These are phyloP conservation scores for Drosophila rellima DNA, from an alignment of 2,888 invertebrate species.

Conservation along the genomic window DNA sequence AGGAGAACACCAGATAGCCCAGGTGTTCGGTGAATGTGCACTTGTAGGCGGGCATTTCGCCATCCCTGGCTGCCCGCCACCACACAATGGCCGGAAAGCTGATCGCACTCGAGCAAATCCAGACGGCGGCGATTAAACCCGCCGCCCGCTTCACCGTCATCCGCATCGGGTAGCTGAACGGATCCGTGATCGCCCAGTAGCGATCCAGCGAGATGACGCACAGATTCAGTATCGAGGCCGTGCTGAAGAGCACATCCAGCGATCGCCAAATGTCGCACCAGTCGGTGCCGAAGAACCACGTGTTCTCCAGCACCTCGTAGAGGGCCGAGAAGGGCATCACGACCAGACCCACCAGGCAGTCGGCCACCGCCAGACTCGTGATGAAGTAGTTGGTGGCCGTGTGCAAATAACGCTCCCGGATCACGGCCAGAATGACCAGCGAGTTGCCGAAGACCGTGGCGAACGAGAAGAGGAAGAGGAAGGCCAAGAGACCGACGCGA, in stretches of 20 bases:
- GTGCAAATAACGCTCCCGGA: constrained; percentile 96
- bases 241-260: constrained; percentile 97
- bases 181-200: constrained; percentile 99
- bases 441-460: constrained; percentile 98
- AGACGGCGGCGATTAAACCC: constrained; percentile 95
- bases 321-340: constrained; percentile 99
- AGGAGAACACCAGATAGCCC: constrained; percentile 98
- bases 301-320: constrained; percentile 94
- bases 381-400: constrained; percentile 99
- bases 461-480: constrained; percentile 94
- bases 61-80: constrained; percentile 95
- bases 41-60: constrained; percentile 92
- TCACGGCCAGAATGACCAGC: constrained; percentile 96
- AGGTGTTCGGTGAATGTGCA: constrained; percentile 99
- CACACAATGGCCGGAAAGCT: constrained; percentile 99
- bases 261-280: constrained; percentile 99
- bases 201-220: constrained; percentile 98
- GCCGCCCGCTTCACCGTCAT: constrained; percentile 96
- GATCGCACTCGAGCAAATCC: constrained; percentile 98
- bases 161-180: constrained; percentile 97
- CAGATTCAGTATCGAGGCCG: constrained; percentile 98
- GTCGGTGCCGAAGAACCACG: constrained; percentile 97
- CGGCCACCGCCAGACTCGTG: constrained; percentile 98
- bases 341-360: constrained; percentile 97
- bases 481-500: constrained; percentile 91